phyloP scores from a whole-genome alignment of 2,888 invertebrate genomes.

The Drosophila vallismaia region DNA sequence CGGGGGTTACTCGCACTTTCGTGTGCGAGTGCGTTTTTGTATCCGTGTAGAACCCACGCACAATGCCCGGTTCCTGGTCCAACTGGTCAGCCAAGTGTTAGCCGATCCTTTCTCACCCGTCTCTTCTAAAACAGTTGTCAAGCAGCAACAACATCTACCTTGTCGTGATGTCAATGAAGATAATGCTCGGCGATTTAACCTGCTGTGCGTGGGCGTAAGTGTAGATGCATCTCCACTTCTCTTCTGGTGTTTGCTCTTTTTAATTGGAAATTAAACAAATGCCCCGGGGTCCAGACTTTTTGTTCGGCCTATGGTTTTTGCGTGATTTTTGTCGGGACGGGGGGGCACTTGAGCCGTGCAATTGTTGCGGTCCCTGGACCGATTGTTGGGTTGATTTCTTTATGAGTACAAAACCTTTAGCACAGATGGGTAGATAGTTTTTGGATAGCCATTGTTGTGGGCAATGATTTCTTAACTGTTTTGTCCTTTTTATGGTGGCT shows the following conservation, averaged over 20 bases:
- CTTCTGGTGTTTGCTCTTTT: conserved; percentile 71
- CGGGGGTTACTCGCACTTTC: conserved; percentile 1
- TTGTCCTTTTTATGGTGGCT: conserved; percentile 54
- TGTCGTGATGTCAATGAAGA: conserved; percentile 77
- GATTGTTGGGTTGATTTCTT: conserved; percentile 59
- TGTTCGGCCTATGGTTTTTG: conserved; percentile 67
- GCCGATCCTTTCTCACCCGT: conserved; percentile 49
- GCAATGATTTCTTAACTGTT: conserved; percentile 2
- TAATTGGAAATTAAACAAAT: conserved; percentile 80
- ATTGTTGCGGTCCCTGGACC: conserved; percentile 66
- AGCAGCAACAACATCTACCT: conserved; percentile 57
- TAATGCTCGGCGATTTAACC: conserved; percentile 66
- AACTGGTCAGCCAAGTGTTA: conserved; percentile 71
- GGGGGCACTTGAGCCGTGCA: conserved; percentile 61
- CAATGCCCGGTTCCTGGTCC: conserved; percentile 48
- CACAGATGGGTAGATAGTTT: conserved; percentile 21
- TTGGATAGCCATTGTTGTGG: conserved; percentile 32
- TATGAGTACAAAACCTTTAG: conserved; percentile 68
- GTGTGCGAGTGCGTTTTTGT: not conserved
- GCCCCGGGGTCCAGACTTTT: conserved; percentile 50
- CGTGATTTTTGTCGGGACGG: conserved; percentile 65
- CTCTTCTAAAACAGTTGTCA: conserved; percentile 73
- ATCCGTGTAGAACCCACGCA: conserved; percentile 15
- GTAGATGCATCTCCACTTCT: conserved; percentile 40
- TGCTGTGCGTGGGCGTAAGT: conserved; percentile 75